A percentile compares a stretch with the other conserved stretches of the same genome.
These are phyloP conservation scores for Cheilosia soror DNA, from an alignment of 2,888 invertebrate species.

Conservation along the genomic window DNA sequence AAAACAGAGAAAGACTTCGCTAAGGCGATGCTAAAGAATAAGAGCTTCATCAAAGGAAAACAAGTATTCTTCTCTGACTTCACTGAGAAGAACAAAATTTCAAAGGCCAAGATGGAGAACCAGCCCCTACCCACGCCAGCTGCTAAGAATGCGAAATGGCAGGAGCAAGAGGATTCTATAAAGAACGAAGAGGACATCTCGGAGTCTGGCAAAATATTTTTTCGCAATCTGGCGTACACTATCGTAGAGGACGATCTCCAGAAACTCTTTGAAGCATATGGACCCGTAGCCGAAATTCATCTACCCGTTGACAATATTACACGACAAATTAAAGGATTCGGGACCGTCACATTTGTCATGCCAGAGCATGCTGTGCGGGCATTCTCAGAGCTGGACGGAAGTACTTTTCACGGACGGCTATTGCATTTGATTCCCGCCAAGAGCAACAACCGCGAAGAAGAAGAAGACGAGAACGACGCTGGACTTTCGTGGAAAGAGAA, in stretches of 20 bases:
- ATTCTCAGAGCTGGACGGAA: slow-evolving; percentile 95
- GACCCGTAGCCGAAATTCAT: slow-evolving; percentile 93
- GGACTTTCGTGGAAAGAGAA: slow-evolving; percentile 92
- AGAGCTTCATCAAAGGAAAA: slow-evolving; percentile 91
- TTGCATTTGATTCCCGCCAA: slow-evolving; percentile 96
- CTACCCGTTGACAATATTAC: slow-evolving; percentile 93
- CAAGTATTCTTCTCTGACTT: slow-evolving; percentile 86
- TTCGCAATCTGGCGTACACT: slow-evolving; percentile 95
- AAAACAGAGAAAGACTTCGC: slow-evolving; percentile 91
- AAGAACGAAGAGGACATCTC: slow-evolving; percentile 91
- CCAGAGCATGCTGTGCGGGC: slow-evolving; percentile 98
- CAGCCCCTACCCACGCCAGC: slow-evolving; percentile 9
- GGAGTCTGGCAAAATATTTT: slow-evolving; percentile 96
- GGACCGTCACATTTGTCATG: slow-evolving; percentile 95
- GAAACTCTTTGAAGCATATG: slow-evolving; percentile 92
- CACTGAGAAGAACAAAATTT: slow-evolving; percentile 83
- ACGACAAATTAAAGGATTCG: slow-evolving; percentile 94
- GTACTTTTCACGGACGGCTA: slow-evolving; percentile 95
- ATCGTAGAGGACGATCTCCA: slow-evolving; percentile 94
- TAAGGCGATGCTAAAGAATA: slow-evolving; percentile 92
- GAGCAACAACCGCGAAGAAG: slow-evolving; percentile 85
- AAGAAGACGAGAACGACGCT: slow-evolving; percentile 86
- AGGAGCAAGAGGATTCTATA: slow-evolving; percentile 86
- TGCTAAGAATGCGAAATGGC: slow-evolving; percentile 85
- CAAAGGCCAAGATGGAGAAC: slow-evolving; percentile 78